These are phyloP conservation scores for Phocoena sinus DNA, from an alignment of 2,113 vertebrate species.

Conservation along the genomic window DNA sequence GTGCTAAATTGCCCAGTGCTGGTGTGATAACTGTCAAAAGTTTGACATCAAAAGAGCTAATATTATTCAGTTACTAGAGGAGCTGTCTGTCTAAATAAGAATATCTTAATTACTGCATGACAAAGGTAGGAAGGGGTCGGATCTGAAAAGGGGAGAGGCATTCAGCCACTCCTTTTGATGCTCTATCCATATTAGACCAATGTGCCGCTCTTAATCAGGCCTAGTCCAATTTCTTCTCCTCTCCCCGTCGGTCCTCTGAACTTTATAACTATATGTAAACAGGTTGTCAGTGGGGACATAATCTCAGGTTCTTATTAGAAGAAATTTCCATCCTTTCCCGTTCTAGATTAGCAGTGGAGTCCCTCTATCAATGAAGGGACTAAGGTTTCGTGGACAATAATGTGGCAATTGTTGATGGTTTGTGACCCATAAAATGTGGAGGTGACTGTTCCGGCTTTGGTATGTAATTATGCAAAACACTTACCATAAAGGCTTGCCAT, in stretches of 20 bases:
- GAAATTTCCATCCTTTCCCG: slow-evolving; percentile 91
- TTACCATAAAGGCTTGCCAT: slow-evolving; percentile 99
- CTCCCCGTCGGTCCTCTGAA: slow-evolving; percentile 84
- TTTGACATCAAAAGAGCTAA: slow-evolving; percentile 85
- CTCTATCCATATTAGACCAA: slow-evolving; percentile 78
- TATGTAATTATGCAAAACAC: slow-evolving; percentile 99
- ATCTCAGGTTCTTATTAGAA: slow-evolving; percentile 90
- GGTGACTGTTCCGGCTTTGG: slow-evolving; percentile 99
- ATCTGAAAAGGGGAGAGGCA: slow-evolving; percentile 76
- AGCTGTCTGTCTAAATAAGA: slow-evolving; percentile 82
- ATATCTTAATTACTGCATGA: slow-evolving; percentile 87
- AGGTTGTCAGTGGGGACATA: slow-evolving; percentile 90
- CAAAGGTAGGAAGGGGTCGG: slow-evolving; percentile 80
- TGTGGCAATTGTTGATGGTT: slow-evolving; percentile 99
- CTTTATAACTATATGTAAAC: slow-evolving; percentile 94
- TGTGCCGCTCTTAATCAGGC: slow-evolving; percentile 79
- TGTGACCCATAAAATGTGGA: slow-evolving; percentile 99
- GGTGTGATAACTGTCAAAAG: slow-evolving; percentile 86
- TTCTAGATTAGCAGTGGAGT: slow-evolving; percentile 90
- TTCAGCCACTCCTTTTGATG: slow-evolving; percentile 79
- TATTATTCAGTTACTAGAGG: slow-evolving; percentile 84
- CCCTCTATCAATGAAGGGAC: slow-evolving; percentile 90
- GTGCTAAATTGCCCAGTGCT: slow-evolving; percentile 80
- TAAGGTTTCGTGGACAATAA: slow-evolving; percentile 98
- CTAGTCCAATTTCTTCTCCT: slow-evolving; percentile 77